These are phyloP conservation scores for Chloroceryle inda DNA, from an alignment of 2,797 vertebrate species.

Conservation along the genomic window DNA sequence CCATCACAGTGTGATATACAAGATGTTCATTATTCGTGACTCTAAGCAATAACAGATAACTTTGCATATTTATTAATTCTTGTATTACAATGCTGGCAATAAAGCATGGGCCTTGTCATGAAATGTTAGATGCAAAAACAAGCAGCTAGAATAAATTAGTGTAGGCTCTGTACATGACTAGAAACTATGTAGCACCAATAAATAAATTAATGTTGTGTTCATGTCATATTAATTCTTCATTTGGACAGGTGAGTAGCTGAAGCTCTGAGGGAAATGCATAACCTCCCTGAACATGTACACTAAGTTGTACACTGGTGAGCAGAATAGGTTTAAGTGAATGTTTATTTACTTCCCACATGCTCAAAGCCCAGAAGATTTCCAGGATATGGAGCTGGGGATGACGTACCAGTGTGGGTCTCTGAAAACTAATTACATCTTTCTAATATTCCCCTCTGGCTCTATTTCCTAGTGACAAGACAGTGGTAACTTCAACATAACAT, in stretches of 20 bases:
- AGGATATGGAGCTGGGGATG: background rate
- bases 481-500: background rate
- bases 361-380: background rate
- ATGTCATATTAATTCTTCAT: conserved; percentile 31
- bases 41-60: conserved; percentile 22
- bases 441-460: background rate
- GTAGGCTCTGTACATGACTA: conserved; percentile 20
- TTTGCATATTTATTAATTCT: conserved; percentile 66
- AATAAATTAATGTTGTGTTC: conserved; percentile 35
- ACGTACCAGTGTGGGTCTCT: background rate
- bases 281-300: background rate
- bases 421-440: background rate
- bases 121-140: conserved; percentile 13
- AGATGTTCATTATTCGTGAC: conserved; percentile 45
- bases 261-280: background rate
- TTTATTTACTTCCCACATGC: background rate
- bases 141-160: conserved; percentile 35
- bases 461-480: background rate
- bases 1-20: background rate
- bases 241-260: conserved; percentile 13
- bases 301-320: background rate
- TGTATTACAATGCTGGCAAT: conserved; percentile 36
- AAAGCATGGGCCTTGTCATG: conserved; percentile 4
- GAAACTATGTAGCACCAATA: conserved; percentile 24
- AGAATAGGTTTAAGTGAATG: background rate